phyloP scores from a whole-genome alignment of 2,797 vertebrate genomes.

The Enteromius viviparus region DNA sequence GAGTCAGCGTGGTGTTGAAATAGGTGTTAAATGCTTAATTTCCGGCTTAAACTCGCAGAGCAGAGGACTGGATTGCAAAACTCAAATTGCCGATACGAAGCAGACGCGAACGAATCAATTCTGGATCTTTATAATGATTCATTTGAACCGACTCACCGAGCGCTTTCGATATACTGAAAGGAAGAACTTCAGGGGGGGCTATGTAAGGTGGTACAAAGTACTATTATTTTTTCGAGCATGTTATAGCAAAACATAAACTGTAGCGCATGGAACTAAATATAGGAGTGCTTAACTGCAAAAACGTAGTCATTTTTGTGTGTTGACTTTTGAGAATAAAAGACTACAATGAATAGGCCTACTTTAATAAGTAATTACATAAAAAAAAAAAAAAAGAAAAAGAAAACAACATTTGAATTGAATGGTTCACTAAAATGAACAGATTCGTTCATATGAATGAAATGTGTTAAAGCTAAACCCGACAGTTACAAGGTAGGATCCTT shows the following conservation, averaged over 20 bases:
- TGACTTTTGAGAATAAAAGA: neutral
- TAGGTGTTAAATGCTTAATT: neutral
- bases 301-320: neutral
- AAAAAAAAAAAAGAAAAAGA: too few relatives aligned
- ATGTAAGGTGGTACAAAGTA: neutral
- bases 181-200: neutral
- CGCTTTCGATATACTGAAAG: neutral
- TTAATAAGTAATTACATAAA: neutral
- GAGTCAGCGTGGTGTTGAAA: constrained; percentile 26
- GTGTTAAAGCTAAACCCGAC: constrained; percentile 22
- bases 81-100: neutral
- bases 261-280: neutral
- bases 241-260: neutral
- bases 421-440: neutral
- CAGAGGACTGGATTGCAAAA: constrained; percentile 13
- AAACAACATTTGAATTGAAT: neutral
- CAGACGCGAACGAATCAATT: neutral
- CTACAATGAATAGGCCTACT: neutral
- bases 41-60: neutral
- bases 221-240: neutral
- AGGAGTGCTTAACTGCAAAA: neutral
- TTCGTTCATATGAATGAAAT: neutral
- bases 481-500: neutral
- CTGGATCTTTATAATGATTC: constrained; percentile 16
- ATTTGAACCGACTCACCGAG: constrained; percentile 10